phyloP scores from a whole-genome alignment of 2,113 vertebrate species.

The Andinoacara biseriatus region DNA sequence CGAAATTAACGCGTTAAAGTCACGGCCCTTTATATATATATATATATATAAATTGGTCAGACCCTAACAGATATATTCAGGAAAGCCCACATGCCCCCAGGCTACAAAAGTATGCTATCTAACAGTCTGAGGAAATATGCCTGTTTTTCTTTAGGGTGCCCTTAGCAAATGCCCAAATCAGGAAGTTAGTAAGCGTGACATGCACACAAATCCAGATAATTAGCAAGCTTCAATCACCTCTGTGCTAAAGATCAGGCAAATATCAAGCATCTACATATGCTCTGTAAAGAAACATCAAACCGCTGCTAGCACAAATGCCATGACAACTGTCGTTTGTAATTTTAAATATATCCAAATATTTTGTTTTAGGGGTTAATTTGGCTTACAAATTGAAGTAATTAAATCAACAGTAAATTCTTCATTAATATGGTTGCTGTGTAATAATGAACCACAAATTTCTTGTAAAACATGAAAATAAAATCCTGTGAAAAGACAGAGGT shows the following conservation, averaged over 20 bases:
- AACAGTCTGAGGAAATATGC: conserved; percentile 23
- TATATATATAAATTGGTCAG: too few relatives aligned
- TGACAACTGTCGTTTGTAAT: conserved; percentile 22
- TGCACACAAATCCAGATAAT: conserved; percentile 33
- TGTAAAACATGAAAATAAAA: not conserved
- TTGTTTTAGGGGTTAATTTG: not conserved
- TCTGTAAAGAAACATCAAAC: conserved; percentile 16
- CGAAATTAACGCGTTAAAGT: too few relatives aligned
- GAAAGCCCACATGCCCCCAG: not conserved
- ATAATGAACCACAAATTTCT: not conserved
- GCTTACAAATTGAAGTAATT: not conserved
- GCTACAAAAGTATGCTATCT: conserved; percentile 13
- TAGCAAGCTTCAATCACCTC: conserved; percentile 17
- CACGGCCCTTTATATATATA: too few relatives aligned
- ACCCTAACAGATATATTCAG: not conserved
- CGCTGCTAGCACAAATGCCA: conserved; percentile 31
- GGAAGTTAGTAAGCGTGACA: conserved; percentile 15
- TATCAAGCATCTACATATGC: conserved; percentile 36
- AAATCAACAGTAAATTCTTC: not conserved
- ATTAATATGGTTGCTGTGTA: conserved; percentile 5
- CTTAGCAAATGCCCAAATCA: conserved; percentile 31
- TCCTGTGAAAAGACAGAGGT: not conserved
- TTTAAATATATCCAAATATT: conserved; percentile 21
- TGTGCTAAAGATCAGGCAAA: conserved; percentile 34
- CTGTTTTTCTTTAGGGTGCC: conserved; percentile 14